These are phyloP conservation scores for Argyra leucocephala DNA, from an alignment of 2,888 invertebrate species.

Conservation along the genomic window DNA sequence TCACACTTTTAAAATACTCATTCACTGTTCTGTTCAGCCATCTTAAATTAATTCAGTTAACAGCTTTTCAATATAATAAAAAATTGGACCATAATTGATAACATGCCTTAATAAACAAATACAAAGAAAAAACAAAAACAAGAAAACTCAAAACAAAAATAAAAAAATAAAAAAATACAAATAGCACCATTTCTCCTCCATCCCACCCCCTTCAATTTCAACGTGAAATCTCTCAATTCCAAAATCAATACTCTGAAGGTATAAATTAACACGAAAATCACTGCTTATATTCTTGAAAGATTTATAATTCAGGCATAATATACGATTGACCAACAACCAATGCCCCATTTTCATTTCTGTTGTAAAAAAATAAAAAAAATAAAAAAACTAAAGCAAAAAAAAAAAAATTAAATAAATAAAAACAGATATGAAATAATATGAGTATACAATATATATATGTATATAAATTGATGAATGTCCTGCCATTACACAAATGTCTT, in stretches of 20 bases:
- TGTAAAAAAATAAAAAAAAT: background rate
- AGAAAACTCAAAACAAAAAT: background rate
- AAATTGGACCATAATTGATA: conserved; percentile 3
- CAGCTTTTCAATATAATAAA: conserved; percentile 4
- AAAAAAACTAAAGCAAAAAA: background rate
- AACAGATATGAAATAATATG: background rate
- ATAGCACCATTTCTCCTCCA: too few species aligned
- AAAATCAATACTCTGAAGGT: background rate
- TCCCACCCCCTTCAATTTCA: background rate
- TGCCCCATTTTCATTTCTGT: background rate
- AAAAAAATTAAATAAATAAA: background rate
- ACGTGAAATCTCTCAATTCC: background rate
- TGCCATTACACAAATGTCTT: conserved; percentile 4
- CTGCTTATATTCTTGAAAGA: background rate
- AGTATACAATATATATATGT: background rate
- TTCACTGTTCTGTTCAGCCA: too few species aligned
- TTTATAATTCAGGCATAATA: background rate
- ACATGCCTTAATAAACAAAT: background rate
- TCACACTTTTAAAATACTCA: background rate
- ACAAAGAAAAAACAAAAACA: background rate
- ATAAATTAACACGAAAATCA: conserved; percentile 2
- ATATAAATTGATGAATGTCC: conserved; percentile 6
- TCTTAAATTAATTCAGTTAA: conserved; percentile 1
- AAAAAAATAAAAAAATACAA: background rate
- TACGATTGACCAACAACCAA: background rate